Base-by-base conservation (phyloP, 2,113 vertebrate genomes). In the Ia io region DNA sequence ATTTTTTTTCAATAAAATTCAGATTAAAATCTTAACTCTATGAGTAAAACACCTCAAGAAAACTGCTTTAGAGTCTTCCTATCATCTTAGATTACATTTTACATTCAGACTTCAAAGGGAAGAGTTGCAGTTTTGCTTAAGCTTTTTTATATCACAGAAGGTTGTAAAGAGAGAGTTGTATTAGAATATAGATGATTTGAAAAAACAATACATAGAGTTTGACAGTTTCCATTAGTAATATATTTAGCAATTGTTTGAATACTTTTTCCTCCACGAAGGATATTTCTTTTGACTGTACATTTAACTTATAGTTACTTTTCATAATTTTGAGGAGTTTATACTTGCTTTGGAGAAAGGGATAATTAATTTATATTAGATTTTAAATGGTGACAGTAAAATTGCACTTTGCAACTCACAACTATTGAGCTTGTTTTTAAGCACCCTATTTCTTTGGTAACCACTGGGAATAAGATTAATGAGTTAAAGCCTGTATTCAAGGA, bases 51-150 rank as follows among this genome's bases (percentile, higher is more conserved):
- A 90, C 20, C 12, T 85, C 53, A 65, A 5, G 65, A 88, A 94
- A 70, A 22, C 59, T 79, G 40, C 14, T 83, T 86, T 93, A 35
- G 73, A 53, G 63, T 87, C 35, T 87, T 40, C n/a, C 28, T 74
- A 37, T 77, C 51, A 49, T 77, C 73, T 84, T 74, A 83, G 32
- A 84, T 94, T 94, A 53, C 35, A 90, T 80, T 95, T 95, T 42
- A 53, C 37, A 90, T 73, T 93, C 37, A 93, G 14, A 67, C 3
- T 94, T 95, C 37, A 69, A 47, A 93, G 70, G 83, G 42, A 51
- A 67, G 37, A 83, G 30, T 73, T 96, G 16, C 2, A 32, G 6
- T 73, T 89, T 95, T 88, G 17, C 51, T 76, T 76, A 61, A 92
- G 25, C 17, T 49, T 51, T 53, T 93, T 92, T 30, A 35, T 77